phyloP scores from a whole-genome alignment of 2,113 vertebrate genomes.

The Thalassoma bifasciatum region DNA sequence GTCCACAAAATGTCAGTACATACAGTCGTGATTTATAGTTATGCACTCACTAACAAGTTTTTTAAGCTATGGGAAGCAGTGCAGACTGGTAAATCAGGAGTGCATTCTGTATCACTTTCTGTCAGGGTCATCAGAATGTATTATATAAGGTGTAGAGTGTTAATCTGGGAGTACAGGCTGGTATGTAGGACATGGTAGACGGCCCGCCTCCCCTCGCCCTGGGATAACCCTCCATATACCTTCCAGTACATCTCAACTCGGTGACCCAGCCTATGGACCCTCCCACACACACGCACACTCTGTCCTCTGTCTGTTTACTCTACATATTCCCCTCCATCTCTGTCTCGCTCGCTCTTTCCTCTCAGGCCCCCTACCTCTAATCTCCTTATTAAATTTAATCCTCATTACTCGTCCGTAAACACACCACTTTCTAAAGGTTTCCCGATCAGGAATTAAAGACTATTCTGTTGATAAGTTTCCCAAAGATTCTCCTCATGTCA shows the following conservation, averaged over 20 bases:
- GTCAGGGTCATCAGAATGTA: slow-evolving; percentile 4
- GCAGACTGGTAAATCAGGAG: slow-evolving; percentile 20
- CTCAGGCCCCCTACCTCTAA: slow-evolving; percentile 21
- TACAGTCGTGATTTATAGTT: slow-evolving; percentile 27
- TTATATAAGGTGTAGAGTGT: slow-evolving; percentile 4
- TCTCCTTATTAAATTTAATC: slow-evolving; percentile 43
- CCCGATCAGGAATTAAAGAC: background rate
- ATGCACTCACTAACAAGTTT: slow-evolving; percentile 17
- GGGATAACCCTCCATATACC: slow-evolving; percentile 14
- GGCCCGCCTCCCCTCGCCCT: slow-evolving; percentile 3
- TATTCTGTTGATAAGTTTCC: background rate
- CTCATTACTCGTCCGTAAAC: slow-evolving; percentile 26
- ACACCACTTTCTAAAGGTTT: background rate
- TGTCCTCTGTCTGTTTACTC: slow-evolving; percentile 9
- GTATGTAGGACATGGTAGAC: slow-evolving; percentile 10
- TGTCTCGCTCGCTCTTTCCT: slow-evolving; percentile 1
- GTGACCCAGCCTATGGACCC: slow-evolving; percentile 26
- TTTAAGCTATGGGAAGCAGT: background rate
- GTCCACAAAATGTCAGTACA: slow-evolving; percentile 11
- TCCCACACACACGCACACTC: slow-evolving; percentile 21
- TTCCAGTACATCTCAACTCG: background rate
- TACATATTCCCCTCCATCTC: background rate
- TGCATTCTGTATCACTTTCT: background rate
- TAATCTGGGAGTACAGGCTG: slow-evolving; percentile 12
- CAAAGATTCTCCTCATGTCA: background rate